Base-by-base conservation (phyloP, 2,888 invertebrate species). In the Toxonevra muliebris region DNA sequence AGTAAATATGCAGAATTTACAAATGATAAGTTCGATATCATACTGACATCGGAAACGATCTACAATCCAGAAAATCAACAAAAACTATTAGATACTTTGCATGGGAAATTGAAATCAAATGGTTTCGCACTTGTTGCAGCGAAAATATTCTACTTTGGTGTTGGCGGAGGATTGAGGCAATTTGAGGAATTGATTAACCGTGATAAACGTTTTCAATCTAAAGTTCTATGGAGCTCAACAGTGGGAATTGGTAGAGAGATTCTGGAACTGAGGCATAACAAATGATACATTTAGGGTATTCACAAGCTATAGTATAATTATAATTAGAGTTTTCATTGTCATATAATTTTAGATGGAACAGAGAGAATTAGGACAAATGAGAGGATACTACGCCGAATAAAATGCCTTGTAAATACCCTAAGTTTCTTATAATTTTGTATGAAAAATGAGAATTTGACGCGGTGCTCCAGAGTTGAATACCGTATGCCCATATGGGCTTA, bases 61-160 rank as follows among this genome's bases (percentile, higher is more conserved):
- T 95, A 95, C 79, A 96, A 96, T 86, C 86, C 89, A 52, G 86
- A 87, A 1, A 95, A 94, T 85, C 93, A 97, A 80, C 79, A 85
- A 30, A 95, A 95, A 81, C 86, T 98, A 0, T 87, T 92, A 64
- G 80, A 88, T 54, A 84, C 94, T 20, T 91, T 96, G 77, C 86
- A 88, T 77, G 83, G 86, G 54, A 88, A 88, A 75, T 61, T 85
- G 0, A 90, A 87, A 75, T 13, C 69, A 0, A 89, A 88, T 73
- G 97, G 95, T 52, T 78, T 81, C 55, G 86, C 88, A 71, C 91
- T 90, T 82, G 84, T 98, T 66, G 97, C 96, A 63, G 97, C 95
- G 3, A 98, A 98, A 87, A 90, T 90, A 13, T 91, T 92, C 85
- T 98, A 98, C 84, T 98, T 98, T 87, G 98, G 98, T 71, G 95